Base-by-base conservation (phyloP, 2,888 invertebrate genomes). In the Tenthredo mesomela region DNA sequence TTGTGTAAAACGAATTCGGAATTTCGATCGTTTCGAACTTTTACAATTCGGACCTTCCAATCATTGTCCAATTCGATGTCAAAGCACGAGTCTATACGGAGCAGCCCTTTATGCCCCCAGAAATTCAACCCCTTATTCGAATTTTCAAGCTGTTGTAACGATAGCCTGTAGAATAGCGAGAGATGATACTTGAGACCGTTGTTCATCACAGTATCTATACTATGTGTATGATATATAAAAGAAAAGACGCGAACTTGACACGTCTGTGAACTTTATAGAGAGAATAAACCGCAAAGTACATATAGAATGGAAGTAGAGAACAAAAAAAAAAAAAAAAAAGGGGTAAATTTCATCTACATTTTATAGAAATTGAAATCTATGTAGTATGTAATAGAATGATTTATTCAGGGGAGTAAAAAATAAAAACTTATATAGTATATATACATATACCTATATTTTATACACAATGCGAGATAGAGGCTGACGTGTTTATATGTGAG, bases 201-300 rank as follows among this genome's bases (percentile, higher is more conserved):
- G 12, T 58, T 80, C 80, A 7, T 61, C 61, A 3, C 21, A 40
- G 33, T 15, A 37, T 12, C 37, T 33, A 18, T 71, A 73, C 43
- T 21, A n/a, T n/a, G 18, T n/a, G 9, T 37, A 71, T 37, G 12
- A 40, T 73, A 9, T 73, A 9, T 43, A 12, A 21, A 43, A 73
- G 43, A 73, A 73, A 61, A 37, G 33, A 40, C 18, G 80, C 18
- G 80, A 80, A 80, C 80, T 80, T 80, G 80, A 80, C 80, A 80
- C 61, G 80, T 80, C 80, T 58, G 40, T 61, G 61, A 58, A 25
- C 58, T 61, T 18, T 47, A 40, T 21, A 71, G 7, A 25, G n/a
- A 50, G 77, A 54, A 29, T 29, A 25, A 73, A 7, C 40, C 18
- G 9, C 9, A 21, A 43, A 9, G 4, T 21, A 9, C 0, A 33